Base-by-base conservation (phyloP, 2,113 vertebrate species). In the Triplophysa rosa region DNA sequence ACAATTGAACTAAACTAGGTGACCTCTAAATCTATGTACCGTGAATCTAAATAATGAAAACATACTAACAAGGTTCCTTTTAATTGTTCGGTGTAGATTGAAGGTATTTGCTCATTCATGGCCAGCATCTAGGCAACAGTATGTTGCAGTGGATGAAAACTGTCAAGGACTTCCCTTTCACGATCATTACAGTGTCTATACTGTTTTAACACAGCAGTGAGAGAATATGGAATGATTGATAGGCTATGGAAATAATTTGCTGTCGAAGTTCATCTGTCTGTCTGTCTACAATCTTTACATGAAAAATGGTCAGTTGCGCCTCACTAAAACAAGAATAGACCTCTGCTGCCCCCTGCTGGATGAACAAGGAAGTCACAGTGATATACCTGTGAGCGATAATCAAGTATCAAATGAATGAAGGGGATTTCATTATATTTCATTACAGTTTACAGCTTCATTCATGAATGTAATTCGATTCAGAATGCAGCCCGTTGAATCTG, bases 311-410 rank as follows among this genome's bases (percentile, higher is more conserved):
- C 47, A 66, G 45, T n/a, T 56, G 7, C 23, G 8, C 16, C 10
- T 47, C 14, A 17, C 24, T 11, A 37, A 21, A 17, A 45, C 14
- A 71, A 67, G 62, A 17, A 37, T 52, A 59, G 24, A 8, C 29
- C 21, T 63, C 61, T 61, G n/a, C 45, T 84, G 83, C 83, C 69
- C 64, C 69, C 83, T 81, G 47, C 63, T 84, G 83, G 75, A 69
- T 64, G 12, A 19, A 47, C 14, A 11, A 10, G 9, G 70, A 58
- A 12, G n/a, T 40, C 26, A 69, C 14, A 8, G 40, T 67, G 19
- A 70, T 17, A 69, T 17, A 52, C 47, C 19, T 58, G 23, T 77
- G 66, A 23, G 40, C 9, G 29, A 33, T 33, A 26, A 14, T 8
- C 16, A 33, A 42, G 12, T 3, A 29, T 26, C 6, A 26, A 23